Percentiles rank a stretch among this genome's conserved stretches.
phyloP scores from a whole-genome alignment of 2,113 vertebrate species.

The Triplophysa siluroides region DNA sequence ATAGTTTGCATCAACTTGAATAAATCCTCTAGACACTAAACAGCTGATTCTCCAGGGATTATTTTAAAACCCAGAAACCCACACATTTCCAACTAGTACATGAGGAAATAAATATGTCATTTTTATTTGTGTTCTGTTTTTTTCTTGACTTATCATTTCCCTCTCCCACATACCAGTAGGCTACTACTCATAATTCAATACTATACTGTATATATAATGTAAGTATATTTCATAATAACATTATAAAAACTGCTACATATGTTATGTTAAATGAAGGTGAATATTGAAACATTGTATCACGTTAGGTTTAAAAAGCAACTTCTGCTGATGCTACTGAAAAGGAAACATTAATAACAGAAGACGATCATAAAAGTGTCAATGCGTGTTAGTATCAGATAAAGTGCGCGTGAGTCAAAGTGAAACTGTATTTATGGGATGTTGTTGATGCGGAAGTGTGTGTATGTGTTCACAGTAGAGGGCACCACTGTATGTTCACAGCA shows the following conservation, averaged over 20 bases:
- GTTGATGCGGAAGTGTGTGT: slow-evolving; percentile 16
- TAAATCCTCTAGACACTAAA: too few relatives aligned
- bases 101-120: not conserved
- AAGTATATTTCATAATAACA: too few relatives aligned
- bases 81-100: not conserved
- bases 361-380: not conserved
- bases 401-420: slow-evolving; percentile 15
- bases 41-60: too few relatives aligned
- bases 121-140: not conserved
- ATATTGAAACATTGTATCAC: not conserved
- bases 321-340: not conserved
- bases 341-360: not conserved
- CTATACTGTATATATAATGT: too few relatives aligned
- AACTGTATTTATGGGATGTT: slow-evolving; percentile 21
- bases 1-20: too few relatives aligned
- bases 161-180: too few relatives aligned
- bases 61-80: not conserved
- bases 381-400: not conserved
- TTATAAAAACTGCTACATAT: too few relatives aligned
- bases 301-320: not conserved
- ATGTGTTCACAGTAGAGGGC: slow-evolving; percentile 27
- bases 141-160: not conserved
- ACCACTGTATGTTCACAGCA: not conserved
- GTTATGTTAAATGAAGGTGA: not conserved
- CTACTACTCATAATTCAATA: not conserved